Base-by-base conservation (phyloP, 2,797 vertebrate species). In the Scyliorhinus canicula region DNA sequence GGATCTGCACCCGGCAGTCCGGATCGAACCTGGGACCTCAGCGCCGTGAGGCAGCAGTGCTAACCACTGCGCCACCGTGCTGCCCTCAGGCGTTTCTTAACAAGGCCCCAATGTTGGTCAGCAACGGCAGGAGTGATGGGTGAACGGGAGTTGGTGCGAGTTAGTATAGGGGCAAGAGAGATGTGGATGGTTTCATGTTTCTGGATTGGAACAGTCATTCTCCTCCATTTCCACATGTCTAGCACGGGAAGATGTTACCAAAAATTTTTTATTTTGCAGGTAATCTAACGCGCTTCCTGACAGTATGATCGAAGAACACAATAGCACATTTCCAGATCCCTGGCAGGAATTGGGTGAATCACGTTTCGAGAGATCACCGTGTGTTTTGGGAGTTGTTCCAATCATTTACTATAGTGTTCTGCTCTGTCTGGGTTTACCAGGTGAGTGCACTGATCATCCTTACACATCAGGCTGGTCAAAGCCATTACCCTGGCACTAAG, bases 401-500 rank as follows among this genome's bases (percentile, higher is more conserved):
- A 95, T 98, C 77, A 96, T 98, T 96, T 99, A 99, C 96, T 99
- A 99, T 97, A 99, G 99, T 26, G 0, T 98, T 86, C 97, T 99
- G 95, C 97, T 99, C 95, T 98, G 98, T 95, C 97, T 99, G 95
- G 98, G 99, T 95, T 97, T 99, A 77, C 99, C 99, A 97, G 98
- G 98, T 99, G 97, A 96, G 97, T 95, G 28, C 19, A 44, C 24
- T 11, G 11, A 63, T 91, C 35, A 65, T 65, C 57, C 7, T 44
- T 65, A 26, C 44, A 47, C 21, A 82, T 82, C 44, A 47, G 26
- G 26, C 71, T 74, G 71, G 31, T 14, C 3, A 12, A 74, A n/a
- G 31, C 11, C 40, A 47, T 82, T 82, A 8, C 21, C 2, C 4
- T 26, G 16, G n/a, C 19, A 44, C 9, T 44, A 19, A 60, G 86